Evolutionary conservation across 2,888 invertebrate genomes (phyloP).

Genomic region (Tipula unca): DNA sequence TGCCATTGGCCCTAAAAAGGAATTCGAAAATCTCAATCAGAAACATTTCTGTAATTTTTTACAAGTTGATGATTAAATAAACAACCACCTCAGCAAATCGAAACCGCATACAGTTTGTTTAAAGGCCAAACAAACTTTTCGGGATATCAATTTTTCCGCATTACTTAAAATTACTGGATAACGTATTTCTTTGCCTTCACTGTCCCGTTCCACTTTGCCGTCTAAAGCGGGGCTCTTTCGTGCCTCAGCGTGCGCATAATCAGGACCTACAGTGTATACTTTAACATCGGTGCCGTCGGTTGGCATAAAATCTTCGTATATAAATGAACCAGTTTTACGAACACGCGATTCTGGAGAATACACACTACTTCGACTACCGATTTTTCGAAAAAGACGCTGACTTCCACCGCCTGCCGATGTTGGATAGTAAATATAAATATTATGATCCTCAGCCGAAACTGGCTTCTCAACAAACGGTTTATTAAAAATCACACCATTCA

Average conservation of each 20-base stretch:
- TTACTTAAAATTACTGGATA: conserved; percentile 98
- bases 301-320: conserved; percentile 99
- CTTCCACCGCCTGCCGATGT: conserved; percentile 97
- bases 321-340: conserved; percentile 93
- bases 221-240: conserved; percentile 97
- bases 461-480: conserved; percentile 99
- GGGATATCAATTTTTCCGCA: conserved; percentile 93
- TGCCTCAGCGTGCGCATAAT: conserved; percentile 99
- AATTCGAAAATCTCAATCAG: conserved; percentile 15
- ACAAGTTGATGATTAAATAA: conserved; percentile 14
- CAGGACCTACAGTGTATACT: conserved; percentile 98
- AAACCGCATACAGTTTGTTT: conserved; percentile 99
- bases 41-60: not conserved
- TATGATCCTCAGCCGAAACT: conserved; percentile 98
- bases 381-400: conserved; percentile 96
- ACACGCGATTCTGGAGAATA: conserved; percentile 96
- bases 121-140: conserved; percentile 93
- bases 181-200: conserved; percentile 95
- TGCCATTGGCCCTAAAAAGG: conserved; percentile 81
- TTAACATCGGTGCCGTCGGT: conserved; percentile 81
- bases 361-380: conserved; percentile 96
- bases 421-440: conserved; percentile 99
- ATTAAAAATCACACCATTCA: conserved; percentile 89
- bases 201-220: conserved; percentile 96
- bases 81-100: conserved; percentile 71